Base-by-base conservation (phyloP, 2,113 vertebrate genomes). In the Arvicanthis niloticus region DNA sequence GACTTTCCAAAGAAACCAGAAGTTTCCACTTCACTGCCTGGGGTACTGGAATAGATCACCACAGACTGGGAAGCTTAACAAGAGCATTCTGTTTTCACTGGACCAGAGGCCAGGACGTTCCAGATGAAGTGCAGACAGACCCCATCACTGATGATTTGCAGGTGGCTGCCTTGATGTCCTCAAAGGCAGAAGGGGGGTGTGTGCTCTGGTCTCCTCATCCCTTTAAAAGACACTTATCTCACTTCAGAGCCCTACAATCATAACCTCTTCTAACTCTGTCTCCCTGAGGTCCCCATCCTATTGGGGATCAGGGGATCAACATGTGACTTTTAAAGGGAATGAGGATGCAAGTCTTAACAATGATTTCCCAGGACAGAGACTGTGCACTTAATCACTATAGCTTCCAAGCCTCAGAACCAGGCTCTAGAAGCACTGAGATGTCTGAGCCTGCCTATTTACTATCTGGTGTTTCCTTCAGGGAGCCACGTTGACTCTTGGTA, bases 401-500 rank as follows among this genome's bases (percentile, higher is more conserved):
- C 67, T 75, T 58, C 10, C 17, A 58, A 60, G 22, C 48, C 42
- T 73, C n/a, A 85, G 53, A 15, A 19, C 48, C 10, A 2, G 16
- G 31, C n/a, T 42, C 40, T 15, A 4, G 40, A 51, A 56, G 51
- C 22, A 26, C 24, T 42, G 16, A 16, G 17, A 26, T 42, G 16
- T n/a, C 40, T 37, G 9, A 56, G 48, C 31, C 0, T 0, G 26
- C 24, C 22, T 0, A 7, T 19, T 6, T 2, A 16, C 5, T 60
- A 40, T 6, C 76, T 1, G 2, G 1, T 2, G 0, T 45, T 89
- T 34, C 53, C 62, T 3, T 10, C 5, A 16, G 34, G 48, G 58
- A 48, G 0, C 1, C 16, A 58, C 2, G 3, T 16, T 51, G 26
- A 22, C 4, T 26, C 4, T 65, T 4, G 68, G 22, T 17, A 56